Conservation (phyloP, 64 coral and sea anemone species). For the Montipora efflorescens region DNA sequence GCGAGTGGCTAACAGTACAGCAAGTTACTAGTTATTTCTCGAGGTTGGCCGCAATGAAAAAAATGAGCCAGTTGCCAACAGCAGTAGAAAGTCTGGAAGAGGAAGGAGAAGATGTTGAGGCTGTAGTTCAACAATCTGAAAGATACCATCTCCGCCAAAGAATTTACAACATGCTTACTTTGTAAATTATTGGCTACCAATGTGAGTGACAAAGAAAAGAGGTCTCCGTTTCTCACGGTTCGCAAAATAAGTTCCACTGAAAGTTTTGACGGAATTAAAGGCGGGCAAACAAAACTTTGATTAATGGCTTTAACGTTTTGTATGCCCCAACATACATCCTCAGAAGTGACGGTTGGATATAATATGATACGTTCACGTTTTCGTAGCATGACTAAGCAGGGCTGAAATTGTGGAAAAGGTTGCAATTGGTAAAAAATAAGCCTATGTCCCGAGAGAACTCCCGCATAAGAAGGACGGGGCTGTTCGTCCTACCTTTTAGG, state of each 20-base stretch:
- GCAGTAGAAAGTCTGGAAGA: neutral
- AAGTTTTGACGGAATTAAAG: neutral
- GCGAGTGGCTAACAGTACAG: constrained; percentile 53
- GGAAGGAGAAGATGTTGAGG: constrained; percentile 36
- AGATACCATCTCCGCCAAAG: too few relatives aligned
- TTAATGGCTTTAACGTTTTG: neutral
- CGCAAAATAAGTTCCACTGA: neutral
- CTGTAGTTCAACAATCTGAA: neutral
- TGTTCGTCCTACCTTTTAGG: neutral
- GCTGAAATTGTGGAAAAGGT: neutral
- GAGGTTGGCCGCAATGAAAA: constrained; percentile 36
- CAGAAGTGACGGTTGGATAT: too few relatives aligned
- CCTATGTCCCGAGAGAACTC: neutral
- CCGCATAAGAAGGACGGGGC: neutral
- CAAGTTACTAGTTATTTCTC: constrained; percentile 62
- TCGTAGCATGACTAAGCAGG: neutral
- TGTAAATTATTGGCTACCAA: too few relatives aligned
- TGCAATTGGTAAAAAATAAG: neutral
- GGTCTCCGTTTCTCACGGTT: neutral
- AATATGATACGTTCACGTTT: neutral
- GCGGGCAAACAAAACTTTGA: neutral
- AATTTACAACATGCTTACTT: too few relatives aligned
- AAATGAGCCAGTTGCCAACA: constrained; percentile 16
- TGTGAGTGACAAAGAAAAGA: too few relatives aligned
- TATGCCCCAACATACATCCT: too few relatives aligned